Base-by-base conservation (phyloP, 64 coral and sea anemone genomes). In the Montipora capricornis region DNA sequence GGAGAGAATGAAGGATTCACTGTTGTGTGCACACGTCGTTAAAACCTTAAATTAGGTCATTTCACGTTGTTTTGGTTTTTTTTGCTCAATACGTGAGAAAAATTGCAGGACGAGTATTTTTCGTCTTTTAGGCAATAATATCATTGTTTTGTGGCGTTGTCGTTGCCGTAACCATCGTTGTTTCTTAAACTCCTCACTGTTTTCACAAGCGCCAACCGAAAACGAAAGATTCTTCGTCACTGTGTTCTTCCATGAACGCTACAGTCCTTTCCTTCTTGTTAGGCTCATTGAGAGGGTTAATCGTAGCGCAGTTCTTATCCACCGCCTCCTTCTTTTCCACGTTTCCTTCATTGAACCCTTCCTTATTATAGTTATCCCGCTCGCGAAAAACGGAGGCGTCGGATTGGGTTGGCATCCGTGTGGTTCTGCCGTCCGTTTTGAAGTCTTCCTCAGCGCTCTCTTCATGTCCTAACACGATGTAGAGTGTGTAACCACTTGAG, bases 151-250 rank as follows among this genome's bases (percentile, higher is more conserved):
- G 37, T 0, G 29, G 29, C 29, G 29, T 37, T 37, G 29, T 37
- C 29, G 29, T 37, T 37, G 29, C 1, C 29, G 29, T 37, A 37
- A 37, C 29, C 29, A 37, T 37, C 29, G 29, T 37, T 37, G 29
- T 37, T 37, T 37, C 29, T 37, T 37, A 37, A 37, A 37, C 29
- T 37, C 29, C 29, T 37, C 1, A 37, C 29, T 37, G 37, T 37
- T 37, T 76, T 77, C n/a, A 92, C 13, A 92, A 62, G 49, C 90
- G 51, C 90, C 90, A 92, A 49, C 90, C 90, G 13, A 92, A 75
- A 9, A 92, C 90, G 15, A 92, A 92, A 8, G 90, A 92, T 5
- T 92, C 90, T 0, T 92, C 49, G 20, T 92, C 81, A 12, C 90
- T 92, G 22, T 77, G 57, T 7, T 90, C 68, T 24, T 83, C 82